Evolutionary conservation across 1,140 invertebrate species (phyloP).

Genomic region (Leptopilina boulardi): DNA sequence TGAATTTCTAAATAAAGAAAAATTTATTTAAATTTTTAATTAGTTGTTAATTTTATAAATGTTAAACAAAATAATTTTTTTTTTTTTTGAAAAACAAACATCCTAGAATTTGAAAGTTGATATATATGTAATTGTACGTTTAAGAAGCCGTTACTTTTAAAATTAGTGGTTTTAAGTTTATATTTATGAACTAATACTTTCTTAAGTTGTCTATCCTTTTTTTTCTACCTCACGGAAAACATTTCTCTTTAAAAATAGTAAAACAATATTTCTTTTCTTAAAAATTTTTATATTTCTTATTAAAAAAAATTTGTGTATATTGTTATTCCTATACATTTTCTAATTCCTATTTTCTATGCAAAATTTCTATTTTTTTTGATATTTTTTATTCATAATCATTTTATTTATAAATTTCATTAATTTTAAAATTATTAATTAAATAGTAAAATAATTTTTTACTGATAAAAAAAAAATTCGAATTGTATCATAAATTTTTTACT

Average conservation of each 20-base stretch:
- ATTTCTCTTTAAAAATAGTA: constrained; percentile 14
- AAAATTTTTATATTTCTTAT: too few relatives aligned
- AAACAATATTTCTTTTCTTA: neutral
- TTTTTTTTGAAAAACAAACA: neutral
- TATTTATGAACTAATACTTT: neutral
- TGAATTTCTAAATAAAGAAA: too few relatives aligned
- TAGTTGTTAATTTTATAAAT: neutral
- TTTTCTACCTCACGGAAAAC: neutral
- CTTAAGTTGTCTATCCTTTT: neutral
- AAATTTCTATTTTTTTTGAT: neutral
- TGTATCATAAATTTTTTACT: too few relatives aligned
- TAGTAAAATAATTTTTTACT: too few relatives aligned
- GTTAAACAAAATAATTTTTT: neutral
- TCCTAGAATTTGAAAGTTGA: neutral
- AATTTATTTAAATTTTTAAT: neutral
- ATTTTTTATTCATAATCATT: too few relatives aligned
- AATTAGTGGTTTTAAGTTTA: constrained; percentile 14
- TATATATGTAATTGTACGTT: neutral
- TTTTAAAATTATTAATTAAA: too few relatives aligned
- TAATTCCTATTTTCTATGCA: too few relatives aligned
- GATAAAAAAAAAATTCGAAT: too few relatives aligned
- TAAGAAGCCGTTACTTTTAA: neutral
- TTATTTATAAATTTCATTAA: too few relatives aligned
- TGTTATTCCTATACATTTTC: too few relatives aligned
- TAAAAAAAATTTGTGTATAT: too few relatives aligned